Evolutionary conservation across 2,888 invertebrate genomes (phyloP), one percentile per base, ranked within the genome.

Genomic region (Nematopogon swammerdamellus): DNA sequence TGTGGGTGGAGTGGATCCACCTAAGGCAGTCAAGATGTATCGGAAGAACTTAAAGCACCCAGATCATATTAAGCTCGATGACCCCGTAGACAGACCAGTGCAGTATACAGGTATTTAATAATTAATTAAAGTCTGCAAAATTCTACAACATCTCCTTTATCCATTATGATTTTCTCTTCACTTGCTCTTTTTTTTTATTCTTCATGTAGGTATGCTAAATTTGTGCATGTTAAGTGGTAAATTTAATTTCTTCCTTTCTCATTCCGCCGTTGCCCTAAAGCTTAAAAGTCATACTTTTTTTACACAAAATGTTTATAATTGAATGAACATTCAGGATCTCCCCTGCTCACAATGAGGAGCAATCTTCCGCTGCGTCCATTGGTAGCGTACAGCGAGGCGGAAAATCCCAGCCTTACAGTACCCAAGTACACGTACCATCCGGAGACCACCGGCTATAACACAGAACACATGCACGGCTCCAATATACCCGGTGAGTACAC

Each of bases 301-400:
- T n/a, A n/a, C n/a, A n/a, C n/a, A n/a, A n/a, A n/a, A n/a, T n/a
- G n/a, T n/a, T n/a, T n/a, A n/a, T n/a, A n/a, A n/a, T n/a, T n/a
- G n/a, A n/a, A n/a, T n/a, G n/a, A n/a, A n/a, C n/a, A n/a, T n/a
- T n/a, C 25, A 80, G 81, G 82, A 18, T 64, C 66, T 16, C 89
- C 93, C 14, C 70, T 85, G 49, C 60, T 94, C 45, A 84, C 91
- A 44, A 54, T 95, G 16, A 82, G 95, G 50, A 84, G 86, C 58
- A 72, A 72, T 47, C 61, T 80, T 16, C 95, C 95, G 8, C 64
- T 95, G 50, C 81, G 81, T 50, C 83, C 88, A 30, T 80, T 91
- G 55, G 62, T 85, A 47, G 70, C 82, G 2, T 63, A 79, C 42
- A 69, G 65, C 49, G 85, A 87, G 58, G 80, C 82, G 14, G 73